Conservation (phyloP, 2,113 vertebrate species). For the Pedetes capensis region DNA sequence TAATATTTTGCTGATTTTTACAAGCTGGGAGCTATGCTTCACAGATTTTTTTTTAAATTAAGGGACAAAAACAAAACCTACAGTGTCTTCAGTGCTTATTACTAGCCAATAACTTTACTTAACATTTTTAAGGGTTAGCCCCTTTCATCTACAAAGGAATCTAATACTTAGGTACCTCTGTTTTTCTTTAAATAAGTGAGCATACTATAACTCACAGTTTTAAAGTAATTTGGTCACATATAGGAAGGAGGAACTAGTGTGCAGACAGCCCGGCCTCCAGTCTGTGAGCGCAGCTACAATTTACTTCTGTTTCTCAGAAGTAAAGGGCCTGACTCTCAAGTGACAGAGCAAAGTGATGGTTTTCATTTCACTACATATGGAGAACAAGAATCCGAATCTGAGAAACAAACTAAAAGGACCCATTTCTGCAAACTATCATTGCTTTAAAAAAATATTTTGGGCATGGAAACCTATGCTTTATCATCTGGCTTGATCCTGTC, state of each 20-base stretch:
- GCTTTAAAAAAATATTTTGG: background rate
- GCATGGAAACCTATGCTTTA: background rate
- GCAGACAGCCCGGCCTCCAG: background rate
- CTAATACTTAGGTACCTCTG: fast-evolving
- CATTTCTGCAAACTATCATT: background rate
- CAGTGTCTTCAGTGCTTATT: background rate
- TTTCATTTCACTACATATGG: background rate
- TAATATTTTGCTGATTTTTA: background rate
- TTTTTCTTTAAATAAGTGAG: background rate
- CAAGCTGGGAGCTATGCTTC: background rate
- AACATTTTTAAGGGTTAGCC: background rate
- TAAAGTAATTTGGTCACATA: too few relatives aligned
- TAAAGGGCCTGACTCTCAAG: background rate
- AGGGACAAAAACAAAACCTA: background rate
- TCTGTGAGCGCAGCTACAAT: fast-evolving
- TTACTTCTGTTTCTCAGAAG: background rate
- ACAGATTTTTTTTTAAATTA: background rate
- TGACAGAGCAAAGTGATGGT: fast-evolving
- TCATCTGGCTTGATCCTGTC: background rate
- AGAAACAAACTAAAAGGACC: background rate
- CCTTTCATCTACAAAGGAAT: background rate
- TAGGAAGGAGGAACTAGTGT: too few relatives aligned
- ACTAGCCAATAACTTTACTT: background rate
- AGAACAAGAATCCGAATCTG: background rate
- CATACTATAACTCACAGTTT: fast-evolving